Evolutionary conservation across 2,888 invertebrate genomes (phyloP), one percentile per base, ranked within the genome.

Genomic region (Apotomis capreana): DNA sequence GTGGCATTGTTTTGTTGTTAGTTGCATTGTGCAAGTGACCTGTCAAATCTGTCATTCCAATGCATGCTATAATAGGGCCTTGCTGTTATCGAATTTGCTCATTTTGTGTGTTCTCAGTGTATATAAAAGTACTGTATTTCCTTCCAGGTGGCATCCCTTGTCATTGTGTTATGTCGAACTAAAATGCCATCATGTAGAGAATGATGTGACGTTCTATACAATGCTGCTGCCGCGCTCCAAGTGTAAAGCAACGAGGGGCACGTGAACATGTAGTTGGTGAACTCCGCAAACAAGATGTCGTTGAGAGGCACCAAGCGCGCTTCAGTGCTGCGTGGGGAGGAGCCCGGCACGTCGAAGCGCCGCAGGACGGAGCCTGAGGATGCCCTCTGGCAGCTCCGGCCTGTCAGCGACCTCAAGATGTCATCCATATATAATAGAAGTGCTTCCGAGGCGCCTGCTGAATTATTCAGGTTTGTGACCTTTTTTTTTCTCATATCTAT

Each of bases 391-490:
- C 97, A 97, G 87, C 96, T 97, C 83, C 95, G 97, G 82, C 96
- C 97, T 82, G 95, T 96, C 84, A 96, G 95, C 87, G 97, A 97
- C 93, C 96, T 97, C 89, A 97, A 97, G 94, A 96, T 96, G 94
- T 96, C 96, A 82, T 96, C 97, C 89, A 98, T 98, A 88, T 98
- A 98, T 92, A 98, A 98, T 90, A 95, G 95, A 87, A 96, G 94
- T 92, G 95, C 95, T 81, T 95, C 96, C 67, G 97, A 97, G 91
- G 96, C 97, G 87, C 97, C 97, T 68, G 97, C 97, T 80, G 97
- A 97, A 94, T 94, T 96, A 80, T 96, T 96, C 94, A 95, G 95
- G 95, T 93, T 90, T 87, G 93, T 93, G 85, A 5, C 3, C 37
- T n/a, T 10, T n/a, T 3, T 3, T 37, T 6, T 26, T 26, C 26